Evolutionary conservation across 2,888 invertebrate species (phyloP), one percentile per base, ranked within the genome.

Genomic region (Pinctada fucata): DNA sequence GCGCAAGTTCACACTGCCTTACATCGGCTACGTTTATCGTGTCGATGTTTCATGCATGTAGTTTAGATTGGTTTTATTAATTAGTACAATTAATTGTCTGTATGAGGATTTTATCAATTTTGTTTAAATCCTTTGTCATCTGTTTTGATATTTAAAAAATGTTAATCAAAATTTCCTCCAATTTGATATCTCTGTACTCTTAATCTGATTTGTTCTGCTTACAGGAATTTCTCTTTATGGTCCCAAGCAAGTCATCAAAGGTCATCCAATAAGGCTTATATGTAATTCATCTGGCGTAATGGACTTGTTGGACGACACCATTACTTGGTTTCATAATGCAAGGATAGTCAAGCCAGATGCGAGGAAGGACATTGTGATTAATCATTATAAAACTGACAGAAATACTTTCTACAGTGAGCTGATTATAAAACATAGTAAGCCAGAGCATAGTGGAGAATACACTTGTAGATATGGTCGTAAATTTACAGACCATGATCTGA

Each of bases 351-450:
- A 65, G n/a, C 45, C 31, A 3, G 66, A 48, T 4, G 13, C 58
- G 31, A n/a, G 49, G 0, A 31, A 45, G 5, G 45, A 65, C 48
- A n/a, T 73, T 10, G 8, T 73, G 5, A 49, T 64, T 8, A 73
- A 47, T 3, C 64, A 73, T 52, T n/a, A 10, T 10, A 47, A 64
- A 65, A 45, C 49, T 5, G 73, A 75, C 49, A 45, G 48, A 10
- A 83, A 83, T 77, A 81, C 80, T 2, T 68, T 83, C 13, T 80
- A 81, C 66, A 85, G 83, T 78, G 73, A 80, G 49, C 73, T 85
- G 51, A 79, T 79, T 65, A 82, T 85, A 73, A 81, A 82, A 63
- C 75, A 83, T 63, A 83, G 83, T 66, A 79, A 79, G 6, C 82
- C 81, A 79, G n/a, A 13, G 10, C 82, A 85, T 73, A 72, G 49